Base-by-base conservation (phyloP, 2,888 invertebrate genomes). In the Drosophila neoperkinsi region DNA sequence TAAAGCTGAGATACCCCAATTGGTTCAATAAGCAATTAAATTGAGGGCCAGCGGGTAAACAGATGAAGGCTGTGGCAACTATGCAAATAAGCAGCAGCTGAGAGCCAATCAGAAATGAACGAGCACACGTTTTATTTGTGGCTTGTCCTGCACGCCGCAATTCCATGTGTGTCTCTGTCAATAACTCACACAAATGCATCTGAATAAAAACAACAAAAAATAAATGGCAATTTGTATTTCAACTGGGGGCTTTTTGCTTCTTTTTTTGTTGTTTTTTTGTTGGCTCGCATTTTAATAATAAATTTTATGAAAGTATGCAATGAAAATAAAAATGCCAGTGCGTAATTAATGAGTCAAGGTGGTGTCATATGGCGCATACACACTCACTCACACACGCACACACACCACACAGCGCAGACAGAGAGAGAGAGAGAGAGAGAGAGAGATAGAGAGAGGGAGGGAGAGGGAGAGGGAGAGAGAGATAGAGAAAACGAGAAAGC, bases 301-400 rank as follows among this genome's bases (percentile, higher is more conserved):
- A 88, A 90, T 88, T 88, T 87, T 76, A 83, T 75, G 81, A 90
- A 81, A 88, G 86, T 89, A 89, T 88, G 87, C 88, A 90, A 88
- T 88, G 88, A 86, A 87, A 87, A 87, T 87, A 87, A 87, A 87
- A 87, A 87, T 88, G 87, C 90, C 87, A 90, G 83, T 86, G 78
- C 77, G 87, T 87, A 90, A 87, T 87, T 87, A 87, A 87, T 87
- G 87, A 90, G 87, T 84, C 90, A 90, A 87, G 90, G 87, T 90
- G 89, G 87, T 90, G 87, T 87, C 87, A 87, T 77, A 84, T 87
- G 90, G 82, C 77, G 83, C 88, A 83, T 81, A 83, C 76, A 79
- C 83, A 81, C 71, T 78, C 78, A 55, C 69, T 51, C 72, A 65
- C 71, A 33, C 57, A 28, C 28, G 5, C 28, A 5, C 28, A 28